Evolutionary conservation across 2,113 vertebrate species (phyloP).

Genomic region (Psilopogon haemacephalus): DNA sequence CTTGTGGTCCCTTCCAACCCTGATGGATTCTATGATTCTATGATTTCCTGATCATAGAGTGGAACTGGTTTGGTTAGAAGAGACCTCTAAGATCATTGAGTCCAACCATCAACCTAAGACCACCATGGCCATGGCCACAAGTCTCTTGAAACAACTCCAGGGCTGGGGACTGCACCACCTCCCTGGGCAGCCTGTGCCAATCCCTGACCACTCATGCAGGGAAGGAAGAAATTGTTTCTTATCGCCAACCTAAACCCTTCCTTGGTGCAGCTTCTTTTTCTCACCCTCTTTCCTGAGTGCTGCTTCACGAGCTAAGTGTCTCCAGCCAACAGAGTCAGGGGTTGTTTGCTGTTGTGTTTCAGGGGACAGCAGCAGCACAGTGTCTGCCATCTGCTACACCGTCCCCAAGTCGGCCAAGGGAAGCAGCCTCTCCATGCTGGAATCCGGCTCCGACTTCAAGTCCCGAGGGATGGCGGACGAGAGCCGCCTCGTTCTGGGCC

Average conservation of each 20-base stretch:
- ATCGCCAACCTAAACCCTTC: no score
- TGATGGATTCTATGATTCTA: no score
- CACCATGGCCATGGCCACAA: no score
- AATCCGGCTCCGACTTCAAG: constrained; percentile 93
- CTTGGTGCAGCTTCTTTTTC: neutral
- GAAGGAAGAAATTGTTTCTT: no score
- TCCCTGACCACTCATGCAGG: no score
- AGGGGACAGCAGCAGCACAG: constrained; percentile 90
- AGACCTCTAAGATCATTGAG: no score
- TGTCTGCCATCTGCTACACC: constrained; percentile 92
- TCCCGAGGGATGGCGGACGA: constrained; percentile 82
- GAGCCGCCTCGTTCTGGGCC: constrained; percentile 84
- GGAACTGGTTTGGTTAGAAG: no score
- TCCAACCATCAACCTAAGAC: no score
- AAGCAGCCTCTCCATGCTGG: constrained; percentile 85
- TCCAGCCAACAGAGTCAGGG: neutral
- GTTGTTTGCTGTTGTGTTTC: neutral
- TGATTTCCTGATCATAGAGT: neutral
- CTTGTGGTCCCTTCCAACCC: no score
- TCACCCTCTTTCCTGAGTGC: neutral
- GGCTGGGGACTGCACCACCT: no score
- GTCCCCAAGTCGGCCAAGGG: constrained; percentile 86
- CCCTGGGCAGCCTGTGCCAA: no score
- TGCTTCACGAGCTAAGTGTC: neutral
- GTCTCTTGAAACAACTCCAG: no score